phyloP scores from a whole-genome alignment of 2,113 vertebrate species.

The Aldabrachelys gigantea region DNA sequence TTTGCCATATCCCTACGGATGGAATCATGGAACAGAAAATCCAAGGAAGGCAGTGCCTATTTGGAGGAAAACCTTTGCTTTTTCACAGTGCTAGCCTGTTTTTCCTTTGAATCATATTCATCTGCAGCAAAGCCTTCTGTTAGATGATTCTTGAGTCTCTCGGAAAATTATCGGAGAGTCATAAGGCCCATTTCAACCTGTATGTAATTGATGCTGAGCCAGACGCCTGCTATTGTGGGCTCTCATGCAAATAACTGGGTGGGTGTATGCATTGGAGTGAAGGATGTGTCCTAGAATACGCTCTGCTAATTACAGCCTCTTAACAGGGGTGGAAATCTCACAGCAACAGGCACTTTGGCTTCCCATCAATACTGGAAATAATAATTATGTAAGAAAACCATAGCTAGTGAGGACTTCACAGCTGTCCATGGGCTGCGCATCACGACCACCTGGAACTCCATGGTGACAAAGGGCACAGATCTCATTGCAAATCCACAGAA shows the following conservation, averaged over 20 bases:
- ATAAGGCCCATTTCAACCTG: neutral
- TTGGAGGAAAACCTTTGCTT: neutral
- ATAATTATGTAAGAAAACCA: neutral
- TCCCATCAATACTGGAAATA: constrained; percentile 13
- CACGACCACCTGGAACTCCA: neutral
- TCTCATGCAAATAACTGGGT: neutral
- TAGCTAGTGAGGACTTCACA: neutral
- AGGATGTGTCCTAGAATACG: constrained; percentile 16
- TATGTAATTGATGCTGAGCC: neutral
- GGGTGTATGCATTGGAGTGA: neutral
- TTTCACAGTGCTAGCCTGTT: neutral
- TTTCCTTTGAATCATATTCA: neutral
- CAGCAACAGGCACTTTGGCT: neutral
- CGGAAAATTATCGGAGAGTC: constrained; percentile 5
- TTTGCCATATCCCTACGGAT: constrained; percentile 17
- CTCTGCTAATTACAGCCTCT: constrained; percentile 8
- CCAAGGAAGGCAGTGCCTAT: neutral
- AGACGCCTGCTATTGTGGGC: neutral
- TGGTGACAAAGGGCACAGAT: neutral
- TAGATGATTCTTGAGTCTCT: neutral
- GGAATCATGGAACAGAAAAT: constrained; percentile 14
- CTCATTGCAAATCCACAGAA: neutral
- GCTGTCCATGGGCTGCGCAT: neutral
- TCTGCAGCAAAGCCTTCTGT: neutral
- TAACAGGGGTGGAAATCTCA: neutral